Percentiles rank a stretch among this genome's conserved stretches.
Evolutionary conservation across 2,797 vertebrate genomes (phyloP).

Genomic region (Smutsia gigantea): DNA sequence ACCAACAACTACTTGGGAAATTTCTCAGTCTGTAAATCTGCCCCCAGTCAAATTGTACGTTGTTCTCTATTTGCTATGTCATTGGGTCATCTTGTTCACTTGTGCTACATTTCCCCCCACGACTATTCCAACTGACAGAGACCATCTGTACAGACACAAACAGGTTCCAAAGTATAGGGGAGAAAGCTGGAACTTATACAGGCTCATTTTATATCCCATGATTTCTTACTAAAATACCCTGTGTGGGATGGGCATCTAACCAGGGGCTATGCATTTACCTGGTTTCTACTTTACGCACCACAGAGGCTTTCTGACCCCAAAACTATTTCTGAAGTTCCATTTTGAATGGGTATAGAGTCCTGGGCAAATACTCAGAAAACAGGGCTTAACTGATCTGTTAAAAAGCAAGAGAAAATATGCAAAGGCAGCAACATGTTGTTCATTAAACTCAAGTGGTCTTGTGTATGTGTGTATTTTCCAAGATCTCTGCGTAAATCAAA

Average conservation of each 20-base stretch:
- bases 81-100: constrained; percentile 60
- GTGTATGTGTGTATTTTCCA: neutral
- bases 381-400: neutral
- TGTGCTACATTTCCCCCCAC: constrained; percentile 16
- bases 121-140: constrained; percentile 63
- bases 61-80: constrained; percentile 59
- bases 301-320: no score
- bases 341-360: neutral
- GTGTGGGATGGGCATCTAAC: neutral
- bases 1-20: neutral
- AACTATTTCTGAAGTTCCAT: neutral
- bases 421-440: constrained; percentile 33
- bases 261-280: neutral
- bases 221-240: constrained; percentile 54
- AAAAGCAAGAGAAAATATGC: constrained; percentile 17
- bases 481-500: constrained; percentile 9
- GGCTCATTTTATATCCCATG: neutral
- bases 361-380: neutral
- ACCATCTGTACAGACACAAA: constrained; percentile 65
- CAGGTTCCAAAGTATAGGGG: constrained; percentile 64
- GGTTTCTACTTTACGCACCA: neutral
- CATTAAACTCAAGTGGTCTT: constrained; percentile 13
- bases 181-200: neutral
- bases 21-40: neutral
- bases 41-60: neutral